These are phyloP conservation scores for Allobates femoralis DNA, from an alignment of 2,797 vertebrate species.

Conservation along the genomic window DNA sequence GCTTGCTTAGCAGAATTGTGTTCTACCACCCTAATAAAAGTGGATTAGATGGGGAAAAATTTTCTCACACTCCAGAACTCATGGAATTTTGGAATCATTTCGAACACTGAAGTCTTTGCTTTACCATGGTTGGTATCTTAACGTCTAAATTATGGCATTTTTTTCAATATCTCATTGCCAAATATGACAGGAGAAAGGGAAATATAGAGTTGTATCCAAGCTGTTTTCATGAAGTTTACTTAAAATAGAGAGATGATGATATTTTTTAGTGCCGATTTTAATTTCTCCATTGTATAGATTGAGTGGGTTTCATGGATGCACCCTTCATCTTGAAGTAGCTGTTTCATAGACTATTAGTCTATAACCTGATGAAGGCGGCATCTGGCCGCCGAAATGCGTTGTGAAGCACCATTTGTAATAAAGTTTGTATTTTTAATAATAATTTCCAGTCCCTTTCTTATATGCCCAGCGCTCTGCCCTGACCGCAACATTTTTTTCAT, in stretches of 20 bases:
- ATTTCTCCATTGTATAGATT: background rate
- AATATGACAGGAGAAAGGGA: constrained; percentile 8
- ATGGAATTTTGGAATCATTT: constrained; percentile 36
- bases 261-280: background rate
- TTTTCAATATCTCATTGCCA: background rate
- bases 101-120: background rate
- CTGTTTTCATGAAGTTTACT: background rate
- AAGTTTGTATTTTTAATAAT: too few relatives aligned
- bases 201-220: constrained; percentile 3
- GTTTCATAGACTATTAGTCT: too few relatives aligned
- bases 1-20: constrained; percentile 38
- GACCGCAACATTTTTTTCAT: too few relatives aligned
- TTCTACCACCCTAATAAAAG: constrained; percentile 50
- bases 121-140: constrained; percentile 11
- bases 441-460: too few relatives aligned
- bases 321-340: background rate
- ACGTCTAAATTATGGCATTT: background rate
- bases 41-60: constrained; percentile 30
- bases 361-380: too few relatives aligned
- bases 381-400: too few relatives aligned
- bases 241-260: background rate
- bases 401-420: too few relatives aligned
- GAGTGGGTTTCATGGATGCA: background rate
- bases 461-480: too few relatives aligned
- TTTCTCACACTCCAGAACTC: background rate